Percentiles rank a stretch among this genome's conserved stretches.
Evolutionary conservation across 2,888 invertebrate genomes (phyloP).

Genomic region (Bimastos eiseni): DNA sequence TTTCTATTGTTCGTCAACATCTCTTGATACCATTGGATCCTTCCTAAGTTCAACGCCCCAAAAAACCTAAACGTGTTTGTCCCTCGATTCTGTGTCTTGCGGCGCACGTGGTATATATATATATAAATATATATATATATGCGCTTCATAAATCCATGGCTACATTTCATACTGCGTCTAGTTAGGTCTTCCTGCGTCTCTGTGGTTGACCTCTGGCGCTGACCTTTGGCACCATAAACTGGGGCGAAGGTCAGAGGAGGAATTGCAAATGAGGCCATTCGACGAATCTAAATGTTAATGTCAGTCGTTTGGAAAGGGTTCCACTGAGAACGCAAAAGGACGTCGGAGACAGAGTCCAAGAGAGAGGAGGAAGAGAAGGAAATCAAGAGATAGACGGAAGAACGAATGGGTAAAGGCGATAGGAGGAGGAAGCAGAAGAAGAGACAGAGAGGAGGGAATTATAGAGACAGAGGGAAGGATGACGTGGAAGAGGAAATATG

Average conservation of each 20-base stretch:
- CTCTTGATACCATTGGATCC: too few relatives aligned
- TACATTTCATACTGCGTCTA: not conserved
- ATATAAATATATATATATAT: too few relatives aligned
- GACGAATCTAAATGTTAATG: slow-evolving; percentile 21
- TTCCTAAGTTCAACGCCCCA: not conserved
- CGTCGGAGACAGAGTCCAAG: not conserved
- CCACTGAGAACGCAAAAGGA: not conserved
- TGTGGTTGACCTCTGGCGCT: not conserved
- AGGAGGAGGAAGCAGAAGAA: too few relatives aligned
- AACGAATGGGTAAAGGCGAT: too few relatives aligned
- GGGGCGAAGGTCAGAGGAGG: not conserved
- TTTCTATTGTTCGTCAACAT: too few relatives aligned
- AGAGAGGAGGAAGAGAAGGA: not conserved
- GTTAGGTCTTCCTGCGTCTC: not conserved
- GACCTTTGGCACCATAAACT: not conserved
- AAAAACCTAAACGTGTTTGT: not conserved
- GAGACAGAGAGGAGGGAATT: too few relatives aligned
- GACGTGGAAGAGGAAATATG: not conserved
- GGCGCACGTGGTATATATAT: not conserved
- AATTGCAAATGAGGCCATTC: not conserved
- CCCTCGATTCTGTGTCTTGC: not conserved
- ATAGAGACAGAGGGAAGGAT: too few relatives aligned
- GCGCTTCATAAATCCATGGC: not conserved
- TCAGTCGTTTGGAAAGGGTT: not conserved
- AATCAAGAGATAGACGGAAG: too few relatives aligned